Base-by-base conservation (phyloP, 2,888 invertebrate species). In the Lampropteryx suffumata region DNA sequence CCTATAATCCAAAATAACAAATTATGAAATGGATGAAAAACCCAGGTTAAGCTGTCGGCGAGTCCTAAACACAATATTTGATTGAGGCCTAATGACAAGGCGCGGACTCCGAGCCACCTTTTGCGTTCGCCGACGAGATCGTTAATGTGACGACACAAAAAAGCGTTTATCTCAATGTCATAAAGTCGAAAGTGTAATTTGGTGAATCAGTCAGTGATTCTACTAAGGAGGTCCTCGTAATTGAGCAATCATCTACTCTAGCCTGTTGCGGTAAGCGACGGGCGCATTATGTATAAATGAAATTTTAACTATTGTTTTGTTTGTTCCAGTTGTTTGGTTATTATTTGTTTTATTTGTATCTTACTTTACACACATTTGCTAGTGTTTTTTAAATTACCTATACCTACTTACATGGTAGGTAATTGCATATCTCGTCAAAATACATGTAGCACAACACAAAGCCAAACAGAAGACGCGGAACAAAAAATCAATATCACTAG, bases 211-310 rank as follows among this genome's bases (percentile, higher is more conserved):
- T 75, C 81, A 82, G 77, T 82, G 78, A 75, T 77, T 87, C 88
- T 76, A 84, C 89, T 88, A 88, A 88, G 88, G 88, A 89, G 89
- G 89, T 89, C 89, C 83, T 80, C 75, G 84, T 89, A 88, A 90
- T 90, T 88, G 90, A 90, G 88, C 90, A 90, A 90, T 90, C 84
- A 87, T 87, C 84, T 87, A 82, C 84, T 87, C 87, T 84, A 86
- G 81, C 72, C 81, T 73, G 76, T 79, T 89, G 89, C 76, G 89
- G 89, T 89, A 80, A 87, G 82, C 85, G 76, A 77, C 79, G 80
- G 76, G 78, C 79, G 83, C 79, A 82, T 82, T 72, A 76, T 79
- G 81, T 79, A 84, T 84, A 84, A 87, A 87, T 84, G 81, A 83
- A 84, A 71, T 78, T 83, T 77, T 62, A 56, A 76, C 73, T 79